Conservation (phyloP, 1,140 invertebrate genomes). For the Lasaia peninsularis region DNA sequence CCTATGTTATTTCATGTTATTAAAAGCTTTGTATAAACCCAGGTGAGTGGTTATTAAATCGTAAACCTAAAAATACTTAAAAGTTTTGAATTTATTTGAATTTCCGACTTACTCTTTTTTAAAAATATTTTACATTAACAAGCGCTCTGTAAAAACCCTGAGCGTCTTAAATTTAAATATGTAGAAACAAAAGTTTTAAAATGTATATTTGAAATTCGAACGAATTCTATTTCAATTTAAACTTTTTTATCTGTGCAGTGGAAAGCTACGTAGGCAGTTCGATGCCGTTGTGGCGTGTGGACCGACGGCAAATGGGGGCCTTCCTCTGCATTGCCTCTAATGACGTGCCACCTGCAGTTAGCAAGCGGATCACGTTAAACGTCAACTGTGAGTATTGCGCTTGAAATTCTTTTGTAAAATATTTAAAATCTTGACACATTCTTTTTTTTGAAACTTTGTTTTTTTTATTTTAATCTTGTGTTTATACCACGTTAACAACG, state of each 20-base stretch:
- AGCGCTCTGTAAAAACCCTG: no score
- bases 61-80: no score
- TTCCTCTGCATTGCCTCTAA: slow-evolving; percentile 93
- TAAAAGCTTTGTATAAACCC: no score
- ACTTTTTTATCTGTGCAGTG: slow-evolving; percentile 69
- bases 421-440: not conserved
- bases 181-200: not conserved
- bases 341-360: slow-evolving; percentile 92
- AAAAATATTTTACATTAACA: no score
- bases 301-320: slow-evolving; percentile 90
- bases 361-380: slow-evolving; percentile 90
- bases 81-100: no score
- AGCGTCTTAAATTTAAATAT: no score
- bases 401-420: not conserved
- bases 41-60: no score
- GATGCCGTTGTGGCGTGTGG: slow-evolving; percentile 85
- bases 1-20: no score
- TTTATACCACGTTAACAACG: no score
- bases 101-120: no score
- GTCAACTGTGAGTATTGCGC: slow-evolving; percentile 89
- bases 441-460: no score
- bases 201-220: slow-evolving; percentile 1
- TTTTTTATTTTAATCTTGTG: no score
- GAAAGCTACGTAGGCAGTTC: slow-evolving; percentile 86
- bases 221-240: not conserved